Conservation (phyloP, 1,140 invertebrate genomes). For the Tetramorium parvispinum region DNA sequence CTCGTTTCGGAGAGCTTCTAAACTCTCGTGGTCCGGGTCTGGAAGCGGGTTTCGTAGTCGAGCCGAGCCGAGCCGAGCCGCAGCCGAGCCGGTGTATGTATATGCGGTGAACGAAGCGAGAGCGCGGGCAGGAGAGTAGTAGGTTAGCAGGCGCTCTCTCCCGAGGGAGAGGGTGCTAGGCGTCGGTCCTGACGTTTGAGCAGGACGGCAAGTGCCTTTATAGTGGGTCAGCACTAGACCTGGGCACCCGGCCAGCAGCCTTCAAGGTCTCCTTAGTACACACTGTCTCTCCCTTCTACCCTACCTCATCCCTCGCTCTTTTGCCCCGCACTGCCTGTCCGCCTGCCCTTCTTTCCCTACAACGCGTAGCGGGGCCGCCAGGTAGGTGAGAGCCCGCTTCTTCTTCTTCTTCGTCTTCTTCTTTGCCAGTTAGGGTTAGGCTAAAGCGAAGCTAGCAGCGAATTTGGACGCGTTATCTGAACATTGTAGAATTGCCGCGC, state of each 20-base stretch:
- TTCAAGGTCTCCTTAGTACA: conserved; percentile 80
- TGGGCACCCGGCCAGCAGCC: conserved; percentile 79
- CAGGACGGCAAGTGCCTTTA: conserved; percentile 85
- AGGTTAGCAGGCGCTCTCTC: conserved; percentile 82
- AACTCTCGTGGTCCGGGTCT: conserved; percentile 37
- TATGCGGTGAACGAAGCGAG: conserved; percentile 39
- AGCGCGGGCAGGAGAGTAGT: conserved; percentile 81
- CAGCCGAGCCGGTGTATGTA: conserved; percentile 53
- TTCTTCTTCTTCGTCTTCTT: conserved; percentile 58
- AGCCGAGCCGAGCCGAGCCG: conserved; percentile 19
- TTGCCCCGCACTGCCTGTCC: conserved; percentile 3
- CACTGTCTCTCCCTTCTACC: conserved; percentile 56
- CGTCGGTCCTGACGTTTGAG: conserved; percentile 78
- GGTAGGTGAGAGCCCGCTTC: conserved; percentile 77
- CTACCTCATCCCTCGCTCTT: conserved; percentile 32
- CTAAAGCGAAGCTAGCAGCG: conserved; percentile 58
- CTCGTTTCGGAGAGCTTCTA: conserved; percentile 45
- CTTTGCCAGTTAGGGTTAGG: conserved; percentile 41
- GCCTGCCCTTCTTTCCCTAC: conserved; percentile 70
- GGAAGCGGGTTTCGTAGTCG: conserved; percentile 54
- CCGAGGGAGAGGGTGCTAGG: conserved; percentile 78
- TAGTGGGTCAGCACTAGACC: conserved; percentile 85
- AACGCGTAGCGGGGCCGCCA: conserved; percentile 78
- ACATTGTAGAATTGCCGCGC: conserved; percentile 61
- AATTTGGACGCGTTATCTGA: conserved; percentile 65